These are phyloP conservation scores for Phania funesta DNA, from an alignment of 2,888 invertebrate species.

Conservation along the genomic window DNA sequence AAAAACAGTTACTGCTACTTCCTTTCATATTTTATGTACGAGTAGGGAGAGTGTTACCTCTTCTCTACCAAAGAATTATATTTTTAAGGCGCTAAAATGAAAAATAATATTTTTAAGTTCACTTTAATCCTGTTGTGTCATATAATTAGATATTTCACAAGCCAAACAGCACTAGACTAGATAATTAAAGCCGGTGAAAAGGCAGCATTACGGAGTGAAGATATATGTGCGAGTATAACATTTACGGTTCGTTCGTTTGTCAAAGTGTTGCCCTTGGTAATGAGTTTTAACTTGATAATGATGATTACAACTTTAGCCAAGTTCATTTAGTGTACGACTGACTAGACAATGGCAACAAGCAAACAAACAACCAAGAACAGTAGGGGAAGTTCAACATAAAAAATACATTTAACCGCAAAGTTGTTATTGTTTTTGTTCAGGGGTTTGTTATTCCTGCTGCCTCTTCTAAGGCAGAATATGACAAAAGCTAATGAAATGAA, in stretches of 20 bases:
- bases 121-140: constrained; percentile 3
- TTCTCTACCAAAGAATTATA: not conserved
- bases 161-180: constrained; percentile 39
- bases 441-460: not conserved
- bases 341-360: constrained; percentile 11
- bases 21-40: too few species aligned
- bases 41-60: too few species aligned
- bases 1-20: too few species aligned
- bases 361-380: not conserved
- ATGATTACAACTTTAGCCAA: constrained; percentile 71
- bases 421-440: constrained; percentile 7
- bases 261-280: constrained; percentile 72
- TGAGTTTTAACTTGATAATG: constrained; percentile 75
- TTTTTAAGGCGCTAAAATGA: not conserved
- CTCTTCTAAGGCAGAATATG: not conserved
- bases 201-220: constrained; percentile 5
- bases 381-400: constrained; percentile 25
- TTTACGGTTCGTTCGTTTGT: constrained; percentile 49
- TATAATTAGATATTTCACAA: constrained; percentile 18
- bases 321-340: constrained; percentile 43
- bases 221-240: not conserved
- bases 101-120: constrained; percentile 30
- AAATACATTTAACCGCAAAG: constrained; percentile 36
- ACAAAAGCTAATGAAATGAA: constrained; percentile 66
- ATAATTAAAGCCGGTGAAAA: constrained; percentile 32